These are phyloP conservation scores for Drosophila eohydei DNA, from an alignment of 2,888 invertebrate genomes.

Conservation along the genomic window DNA sequence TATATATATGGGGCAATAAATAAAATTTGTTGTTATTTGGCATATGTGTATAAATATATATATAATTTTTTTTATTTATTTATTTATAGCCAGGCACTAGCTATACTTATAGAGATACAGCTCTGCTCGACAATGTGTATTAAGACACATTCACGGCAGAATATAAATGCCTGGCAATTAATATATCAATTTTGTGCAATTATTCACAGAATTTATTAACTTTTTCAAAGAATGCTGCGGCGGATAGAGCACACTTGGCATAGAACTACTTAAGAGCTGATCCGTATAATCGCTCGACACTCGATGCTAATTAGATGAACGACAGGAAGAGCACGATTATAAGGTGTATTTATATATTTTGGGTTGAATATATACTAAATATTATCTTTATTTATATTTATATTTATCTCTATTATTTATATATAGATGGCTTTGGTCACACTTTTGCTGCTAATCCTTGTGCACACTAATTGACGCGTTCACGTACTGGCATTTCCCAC, in stretches of 20 bases:
- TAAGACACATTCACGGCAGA: conserved; percentile 33
- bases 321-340: conserved; percentile 33
- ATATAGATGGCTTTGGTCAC: conserved; percentile 36
- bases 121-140: conserved; percentile 52
- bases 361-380: neutral
- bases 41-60: conserved; percentile 42
- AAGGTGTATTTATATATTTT: neutral
- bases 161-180: conserved; percentile 73
- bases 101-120: conserved; percentile 60
- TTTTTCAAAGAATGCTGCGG: conserved; percentile 37
- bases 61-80: conserved; percentile 64
- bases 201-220: conserved; percentile 72
- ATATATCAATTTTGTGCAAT: conserved; percentile 76
- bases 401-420: conserved; percentile 22
- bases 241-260: conserved; percentile 56
- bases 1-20: conserved; percentile 73
- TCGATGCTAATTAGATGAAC: conserved; percentile 54
- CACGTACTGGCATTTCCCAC: conserved; percentile 64
- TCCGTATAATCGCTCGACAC: conserved; percentile 69
- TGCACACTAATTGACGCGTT: conserved; percentile 42
- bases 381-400: conserved; percentile 1
- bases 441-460: conserved; percentile 66
- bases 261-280: conserved; percentile 53
- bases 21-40: conserved; percentile 79
- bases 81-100: conserved; percentile 79